These are phyloP conservation scores for Lonchura striata DNA, from an alignment of 2,113 vertebrate species.

Conservation along the genomic window DNA sequence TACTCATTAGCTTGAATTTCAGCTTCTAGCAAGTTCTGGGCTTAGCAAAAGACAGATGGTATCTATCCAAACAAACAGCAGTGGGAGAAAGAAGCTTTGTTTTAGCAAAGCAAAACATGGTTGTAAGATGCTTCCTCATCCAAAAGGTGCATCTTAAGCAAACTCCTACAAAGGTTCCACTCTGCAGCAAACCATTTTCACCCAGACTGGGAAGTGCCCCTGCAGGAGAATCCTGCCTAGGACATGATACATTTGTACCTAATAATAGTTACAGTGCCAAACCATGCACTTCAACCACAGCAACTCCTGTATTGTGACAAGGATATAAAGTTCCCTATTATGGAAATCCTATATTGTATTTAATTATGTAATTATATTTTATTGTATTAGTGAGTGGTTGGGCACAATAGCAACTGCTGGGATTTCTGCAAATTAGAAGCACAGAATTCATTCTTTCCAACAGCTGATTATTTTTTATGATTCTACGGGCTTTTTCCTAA, in stretches of 20 bases:
- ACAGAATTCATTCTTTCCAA: slow-evolving; percentile 51
- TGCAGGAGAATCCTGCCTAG: neutral
- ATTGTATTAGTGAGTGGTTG: slow-evolving; percentile 65
- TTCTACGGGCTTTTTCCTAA: neutral
- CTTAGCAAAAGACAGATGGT: neutral
- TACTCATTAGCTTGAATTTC: neutral
- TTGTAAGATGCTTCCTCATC: neutral
- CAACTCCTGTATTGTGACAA: slow-evolving; percentile 50
- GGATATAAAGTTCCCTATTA: slow-evolving; percentile 71
- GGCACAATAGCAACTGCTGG: slow-evolving; percentile 35
- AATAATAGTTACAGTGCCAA: neutral
- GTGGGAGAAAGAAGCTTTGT: neutral
- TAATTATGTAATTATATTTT: slow-evolving; percentile 75
- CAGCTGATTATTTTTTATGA: slow-evolving; percentile 60
- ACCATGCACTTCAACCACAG: slow-evolving; percentile 9
- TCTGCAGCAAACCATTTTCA: neutral
- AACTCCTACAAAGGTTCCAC: neutral
- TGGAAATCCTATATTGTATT: slow-evolving; percentile 70
- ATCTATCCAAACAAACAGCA: neutral
- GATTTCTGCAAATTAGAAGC: slow-evolving; percentile 54
- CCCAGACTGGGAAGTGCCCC: neutral
- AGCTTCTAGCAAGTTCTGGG: neutral
- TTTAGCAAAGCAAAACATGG: neutral
- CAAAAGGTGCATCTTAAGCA: neutral
- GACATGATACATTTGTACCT: neutral